A percentile compares a stretch with the other conserved stretches of the same genome.
Conservation (phyloP, 2,888 invertebrate species). For the Thymelicus lineola region DNA sequence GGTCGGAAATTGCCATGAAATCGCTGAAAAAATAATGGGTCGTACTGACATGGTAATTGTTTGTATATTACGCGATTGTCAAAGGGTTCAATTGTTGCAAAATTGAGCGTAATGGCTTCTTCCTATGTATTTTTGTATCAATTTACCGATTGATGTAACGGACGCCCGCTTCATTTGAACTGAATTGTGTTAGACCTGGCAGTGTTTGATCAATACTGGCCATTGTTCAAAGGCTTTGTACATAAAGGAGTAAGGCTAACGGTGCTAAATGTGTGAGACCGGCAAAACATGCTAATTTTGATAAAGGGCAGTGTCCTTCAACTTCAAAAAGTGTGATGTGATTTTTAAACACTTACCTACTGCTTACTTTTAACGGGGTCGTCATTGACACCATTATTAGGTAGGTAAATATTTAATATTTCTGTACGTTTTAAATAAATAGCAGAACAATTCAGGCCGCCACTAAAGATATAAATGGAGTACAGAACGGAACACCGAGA, state of each 20-base stretch:
- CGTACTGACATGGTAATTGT: constrained; percentile 45
- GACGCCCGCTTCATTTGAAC: constrained; percentile 17
- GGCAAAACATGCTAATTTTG: too few relatives aligned
- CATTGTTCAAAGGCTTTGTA: background rate
- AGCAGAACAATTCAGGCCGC: too few relatives aligned
- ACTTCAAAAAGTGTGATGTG: too few relatives aligned
- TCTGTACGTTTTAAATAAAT: too few relatives aligned
- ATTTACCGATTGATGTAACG: constrained; percentile 29
- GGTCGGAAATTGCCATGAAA: constrained; percentile 50
- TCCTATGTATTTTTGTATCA: constrained; percentile 29
- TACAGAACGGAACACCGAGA: background rate
- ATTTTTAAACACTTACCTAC: too few relatives aligned
- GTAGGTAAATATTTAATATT: too few relatives aligned
- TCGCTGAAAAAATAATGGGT: constrained; percentile 49
- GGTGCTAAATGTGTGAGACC: too few relatives aligned
- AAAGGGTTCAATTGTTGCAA: constrained; percentile 36
- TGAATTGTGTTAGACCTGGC: constrained; percentile 26
- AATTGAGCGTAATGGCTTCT: constrained; percentile 24
- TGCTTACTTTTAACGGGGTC: too few relatives aligned
- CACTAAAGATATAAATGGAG: too few relatives aligned
- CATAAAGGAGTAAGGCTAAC: background rate
- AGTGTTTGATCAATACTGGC: background rate
- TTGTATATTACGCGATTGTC: constrained; percentile 39
- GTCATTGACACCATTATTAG: too few relatives aligned
- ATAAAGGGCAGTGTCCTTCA: too few relatives aligned